Evolutionary conservation across 37 sponge, comb jelly and placozoan species (phyloP).

Genomic region (Aplysina aerophoba): DNA sequence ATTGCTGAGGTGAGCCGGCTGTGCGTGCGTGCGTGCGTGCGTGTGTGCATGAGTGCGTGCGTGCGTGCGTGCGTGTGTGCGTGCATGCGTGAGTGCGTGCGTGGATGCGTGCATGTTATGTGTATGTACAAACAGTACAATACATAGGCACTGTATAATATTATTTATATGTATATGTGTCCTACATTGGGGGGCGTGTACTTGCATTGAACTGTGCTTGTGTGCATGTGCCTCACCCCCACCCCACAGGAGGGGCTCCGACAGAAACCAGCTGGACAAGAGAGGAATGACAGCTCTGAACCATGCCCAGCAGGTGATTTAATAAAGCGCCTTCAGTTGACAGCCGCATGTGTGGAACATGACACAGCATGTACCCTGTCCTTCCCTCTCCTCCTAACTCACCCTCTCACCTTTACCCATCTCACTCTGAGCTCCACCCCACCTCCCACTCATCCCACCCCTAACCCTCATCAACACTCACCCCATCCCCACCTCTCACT

Average conservation of each 20-base stretch:
- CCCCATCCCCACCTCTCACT: too few species aligned
- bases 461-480: too few species aligned
- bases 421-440: too few species aligned
- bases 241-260: slow-evolving; percentile 62
- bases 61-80: slow-evolving; percentile 19
- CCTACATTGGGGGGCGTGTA: background rate
- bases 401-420: too few species aligned
- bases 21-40: slow-evolving; percentile 21
- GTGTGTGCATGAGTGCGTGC: slow-evolving; percentile 21
- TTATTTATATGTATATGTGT: slow-evolving; percentile 5
- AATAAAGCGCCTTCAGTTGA: too few species aligned
- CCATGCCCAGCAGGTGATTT: slow-evolving; percentile 65
- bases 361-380: too few species aligned
- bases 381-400: too few species aligned
- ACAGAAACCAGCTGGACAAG: slow-evolving; percentile 52
- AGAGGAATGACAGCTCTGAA: slow-evolving; percentile 69
- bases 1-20: slow-evolving; percentile 51
- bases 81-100: slow-evolving; percentile 5
- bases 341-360: too few species aligned
- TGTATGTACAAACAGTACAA: background rate
- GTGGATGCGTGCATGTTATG: background rate
- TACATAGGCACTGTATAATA: background rate
- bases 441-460: too few species aligned
- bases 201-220: background rate
- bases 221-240: background rate